Conservation (phyloP, 1,140 invertebrate species). For the Bombus pascuorum region DNA sequence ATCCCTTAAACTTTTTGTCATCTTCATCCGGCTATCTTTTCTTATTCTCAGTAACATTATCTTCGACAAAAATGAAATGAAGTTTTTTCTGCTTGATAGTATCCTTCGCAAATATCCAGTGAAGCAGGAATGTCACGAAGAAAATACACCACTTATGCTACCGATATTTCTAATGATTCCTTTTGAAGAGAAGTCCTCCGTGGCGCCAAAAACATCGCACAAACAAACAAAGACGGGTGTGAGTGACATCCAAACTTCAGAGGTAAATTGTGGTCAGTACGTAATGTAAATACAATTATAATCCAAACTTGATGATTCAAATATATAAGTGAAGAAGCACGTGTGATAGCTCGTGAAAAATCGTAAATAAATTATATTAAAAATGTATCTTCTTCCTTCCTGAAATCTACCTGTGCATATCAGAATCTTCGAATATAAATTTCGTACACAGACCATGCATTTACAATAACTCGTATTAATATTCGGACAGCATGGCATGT, state of each 20-base stretch:
- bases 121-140: background rate
- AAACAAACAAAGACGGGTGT: background rate
- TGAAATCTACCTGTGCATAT: no score
- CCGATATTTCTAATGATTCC: conserved; percentile 41
- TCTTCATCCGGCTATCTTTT: background rate
- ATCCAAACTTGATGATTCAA: background rate
- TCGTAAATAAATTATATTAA: no score
- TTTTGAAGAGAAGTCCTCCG: conserved; percentile 28
- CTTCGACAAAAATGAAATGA: background rate
- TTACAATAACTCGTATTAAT: no score
- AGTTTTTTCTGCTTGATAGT: conserved; percentile 8
- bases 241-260: background rate
- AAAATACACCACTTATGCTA: background rate
- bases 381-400: no score
- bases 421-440: no score
- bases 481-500: no score
- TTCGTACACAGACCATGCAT: no score
- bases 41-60: background rate
- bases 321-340: background rate
- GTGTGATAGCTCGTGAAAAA: no score
- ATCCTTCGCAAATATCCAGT: conserved; percentile 1
- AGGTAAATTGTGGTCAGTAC: background rate
- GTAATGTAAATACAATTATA: background rate
- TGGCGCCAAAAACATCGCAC: background rate
- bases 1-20: background rate